Evolutionary conservation across 2,113 vertebrate species (phyloP).

Genomic region (Cryptoleucopteryx plumbea): DNA sequence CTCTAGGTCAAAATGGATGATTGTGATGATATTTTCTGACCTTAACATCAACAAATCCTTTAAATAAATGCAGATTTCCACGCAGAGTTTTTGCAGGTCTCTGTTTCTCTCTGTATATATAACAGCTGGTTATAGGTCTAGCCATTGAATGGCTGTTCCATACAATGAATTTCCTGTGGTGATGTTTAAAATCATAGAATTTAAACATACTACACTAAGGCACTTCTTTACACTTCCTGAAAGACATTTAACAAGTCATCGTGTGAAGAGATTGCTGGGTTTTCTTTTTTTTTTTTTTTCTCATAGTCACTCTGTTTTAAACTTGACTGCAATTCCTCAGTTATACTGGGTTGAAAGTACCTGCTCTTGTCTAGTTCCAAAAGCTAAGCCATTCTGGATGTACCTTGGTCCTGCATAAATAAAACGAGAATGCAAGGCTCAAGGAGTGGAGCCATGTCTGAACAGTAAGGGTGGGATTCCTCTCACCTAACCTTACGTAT

Average conservation of each 20-base stretch:
- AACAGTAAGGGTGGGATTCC: not conserved
- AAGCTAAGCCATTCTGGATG: not conserved
- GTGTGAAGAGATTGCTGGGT: not conserved
- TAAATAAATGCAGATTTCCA: not conserved
- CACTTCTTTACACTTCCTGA: not conserved
- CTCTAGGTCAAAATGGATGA: not conserved
- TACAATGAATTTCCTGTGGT: not conserved
- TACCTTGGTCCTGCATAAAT: not conserved
- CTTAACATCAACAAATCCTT: not conserved
- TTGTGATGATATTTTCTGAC: not conserved
- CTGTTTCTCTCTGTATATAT: not conserved
- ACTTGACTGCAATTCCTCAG: not conserved
- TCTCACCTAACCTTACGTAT: accelerated
- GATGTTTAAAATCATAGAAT: not conserved
- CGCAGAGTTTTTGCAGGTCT: not conserved
- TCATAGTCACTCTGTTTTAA: not conserved
- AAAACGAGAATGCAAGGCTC: not conserved
- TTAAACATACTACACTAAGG: not conserved
- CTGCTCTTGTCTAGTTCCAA: not conserved
- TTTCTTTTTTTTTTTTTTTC: too few species aligned
- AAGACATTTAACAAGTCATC: not conserved
- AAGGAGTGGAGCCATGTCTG: not conserved
- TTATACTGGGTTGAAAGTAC: not conserved
- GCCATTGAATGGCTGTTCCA: not conserved
- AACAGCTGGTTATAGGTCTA: not conserved